Percentiles rank a stretch among this genome's conserved stretches.
Conservation (phyloP, 2,797 vertebrate species). For the Onychomys torridus region DNA sequence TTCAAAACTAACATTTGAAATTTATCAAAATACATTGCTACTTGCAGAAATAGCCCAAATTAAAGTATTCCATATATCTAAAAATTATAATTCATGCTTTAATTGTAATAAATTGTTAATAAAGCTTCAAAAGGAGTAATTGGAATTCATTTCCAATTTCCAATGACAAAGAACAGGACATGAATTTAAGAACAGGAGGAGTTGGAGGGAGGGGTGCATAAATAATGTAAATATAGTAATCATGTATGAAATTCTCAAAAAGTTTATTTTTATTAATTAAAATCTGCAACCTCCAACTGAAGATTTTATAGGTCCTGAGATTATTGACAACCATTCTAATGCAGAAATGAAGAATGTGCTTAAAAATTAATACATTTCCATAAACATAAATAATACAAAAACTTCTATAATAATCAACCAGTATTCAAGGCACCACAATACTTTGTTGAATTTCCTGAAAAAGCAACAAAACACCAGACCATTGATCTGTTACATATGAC, state of each 20-base stretch:
- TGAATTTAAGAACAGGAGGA: neutral
- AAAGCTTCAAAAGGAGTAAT: slow-evolving; percentile 11
- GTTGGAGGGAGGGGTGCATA: neutral
- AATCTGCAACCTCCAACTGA: neutral
- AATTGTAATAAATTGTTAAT: neutral
- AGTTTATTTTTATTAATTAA: slow-evolving; percentile 28
- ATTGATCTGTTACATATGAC: neutral
- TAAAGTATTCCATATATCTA: neutral
- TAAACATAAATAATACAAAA: slow-evolving; percentile 25
- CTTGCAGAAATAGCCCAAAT: slow-evolving; percentile 34
- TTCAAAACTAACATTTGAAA: slow-evolving; percentile 13
- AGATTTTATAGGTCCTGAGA: neutral
- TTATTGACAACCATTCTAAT: neutral
- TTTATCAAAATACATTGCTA: neutral
- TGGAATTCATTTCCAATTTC: slow-evolving; percentile 4
- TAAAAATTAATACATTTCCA: neutral
- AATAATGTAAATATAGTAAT: neutral
- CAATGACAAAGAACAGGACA: neutral
- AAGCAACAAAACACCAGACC: neutral
- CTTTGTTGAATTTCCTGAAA: slow-evolving; percentile 5
- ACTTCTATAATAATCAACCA: neutral
- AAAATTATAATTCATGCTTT: slow-evolving; percentile 26
- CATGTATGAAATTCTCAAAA: neutral
- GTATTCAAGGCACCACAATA: neutral
- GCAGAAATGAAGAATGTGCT: neutral